phyloP scores from a whole-genome alignment of 1,140 invertebrate species.

The Teleopsis dalmanni region DNA sequence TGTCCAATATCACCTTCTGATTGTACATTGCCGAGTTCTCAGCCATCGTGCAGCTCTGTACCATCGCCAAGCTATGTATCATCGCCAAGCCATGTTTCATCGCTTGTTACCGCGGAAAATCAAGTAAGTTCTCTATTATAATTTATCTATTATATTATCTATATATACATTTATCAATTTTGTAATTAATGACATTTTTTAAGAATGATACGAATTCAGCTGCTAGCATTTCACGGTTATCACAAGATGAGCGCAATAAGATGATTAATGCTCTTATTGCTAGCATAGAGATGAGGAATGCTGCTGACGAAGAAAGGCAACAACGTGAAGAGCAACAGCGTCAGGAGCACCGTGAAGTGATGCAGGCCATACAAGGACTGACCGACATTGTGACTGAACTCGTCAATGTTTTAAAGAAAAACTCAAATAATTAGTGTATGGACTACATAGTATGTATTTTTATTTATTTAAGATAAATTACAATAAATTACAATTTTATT shows the following conservation, averaged over 20 bases:
- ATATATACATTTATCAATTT: background rate
- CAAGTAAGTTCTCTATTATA: background rate
- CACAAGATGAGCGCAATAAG: background rate
- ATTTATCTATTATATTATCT: background rate
- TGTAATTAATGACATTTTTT: background rate
- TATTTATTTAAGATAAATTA: too few relatives aligned
- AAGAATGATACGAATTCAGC: background rate
- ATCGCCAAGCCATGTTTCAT: background rate
- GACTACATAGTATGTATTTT: too few relatives aligned
- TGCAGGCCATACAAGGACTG: background rate
- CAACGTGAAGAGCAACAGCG: background rate
- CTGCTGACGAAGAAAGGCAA: background rate
- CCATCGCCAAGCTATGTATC: too few relatives aligned
- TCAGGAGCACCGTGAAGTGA: background rate
- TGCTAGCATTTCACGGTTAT: background rate
- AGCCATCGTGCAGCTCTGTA: background rate
- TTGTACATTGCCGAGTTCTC: too few relatives aligned
- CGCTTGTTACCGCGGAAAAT: too few relatives aligned
- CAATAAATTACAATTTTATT: too few relatives aligned
- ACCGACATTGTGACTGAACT: background rate
- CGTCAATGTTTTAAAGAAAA: background rate
- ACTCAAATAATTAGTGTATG: background rate
- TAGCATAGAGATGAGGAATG: background rate
- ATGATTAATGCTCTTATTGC: background rate
- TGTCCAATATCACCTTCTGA: too few relatives aligned